Percentiles rank a stretch among this genome's conserved stretches.
Evolutionary conservation across 2,113 vertebrate species (phyloP).

Genomic region (Mustela nigripes): DNA sequence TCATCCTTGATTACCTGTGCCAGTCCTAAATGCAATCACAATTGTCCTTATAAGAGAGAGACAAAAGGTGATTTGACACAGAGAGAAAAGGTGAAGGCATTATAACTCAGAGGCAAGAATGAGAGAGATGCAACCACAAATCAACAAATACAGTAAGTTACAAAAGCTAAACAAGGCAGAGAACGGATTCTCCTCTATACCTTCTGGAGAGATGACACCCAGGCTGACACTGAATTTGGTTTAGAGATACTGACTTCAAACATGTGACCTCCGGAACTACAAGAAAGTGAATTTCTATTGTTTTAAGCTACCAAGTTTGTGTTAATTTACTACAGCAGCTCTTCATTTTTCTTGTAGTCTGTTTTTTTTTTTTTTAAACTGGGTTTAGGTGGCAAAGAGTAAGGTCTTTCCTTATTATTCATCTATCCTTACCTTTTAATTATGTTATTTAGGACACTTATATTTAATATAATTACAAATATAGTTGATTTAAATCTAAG

Average conservation of each 20-base stretch:
- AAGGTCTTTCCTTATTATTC: background rate
- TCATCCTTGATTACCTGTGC: background rate
- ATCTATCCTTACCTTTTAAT: background rate
- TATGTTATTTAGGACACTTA: background rate
- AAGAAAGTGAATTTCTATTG: background rate
- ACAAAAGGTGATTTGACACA: background rate
- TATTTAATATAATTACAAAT: background rate
- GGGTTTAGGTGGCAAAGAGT: background rate
- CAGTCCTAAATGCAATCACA: background rate
- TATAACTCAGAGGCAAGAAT: background rate
- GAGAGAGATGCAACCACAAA: background rate
- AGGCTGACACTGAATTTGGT: background rate
- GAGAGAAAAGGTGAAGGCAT: background rate
- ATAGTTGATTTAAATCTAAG: background rate
- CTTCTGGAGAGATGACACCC: background rate
- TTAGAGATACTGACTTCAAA: background rate
- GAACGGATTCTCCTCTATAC: background rate
- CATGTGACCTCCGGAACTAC: background rate
- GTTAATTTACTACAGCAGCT: background rate
- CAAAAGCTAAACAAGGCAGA: background rate
- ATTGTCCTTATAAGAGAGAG: background rate
- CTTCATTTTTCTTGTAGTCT: background rate
- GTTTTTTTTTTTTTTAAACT: background rate
- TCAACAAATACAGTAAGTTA: background rate
- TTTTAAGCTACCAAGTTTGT: constrained; percentile 1